Conservation (phyloP, 2,888 invertebrate genomes). For the Drosophila affinis region DNA sequence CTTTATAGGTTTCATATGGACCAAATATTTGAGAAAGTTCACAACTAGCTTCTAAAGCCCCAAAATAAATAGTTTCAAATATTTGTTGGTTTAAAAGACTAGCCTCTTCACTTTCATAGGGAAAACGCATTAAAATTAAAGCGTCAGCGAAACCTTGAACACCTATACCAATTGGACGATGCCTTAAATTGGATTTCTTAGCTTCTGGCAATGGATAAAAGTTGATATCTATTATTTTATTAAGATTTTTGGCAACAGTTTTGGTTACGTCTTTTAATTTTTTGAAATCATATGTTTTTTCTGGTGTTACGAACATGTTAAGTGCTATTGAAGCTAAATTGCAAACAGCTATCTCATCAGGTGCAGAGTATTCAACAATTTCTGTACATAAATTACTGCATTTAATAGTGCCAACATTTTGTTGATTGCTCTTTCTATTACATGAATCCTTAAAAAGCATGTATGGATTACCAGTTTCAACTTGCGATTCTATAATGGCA, state of each 20-base stretch:
- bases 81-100: slow-evolving; percentile 95
- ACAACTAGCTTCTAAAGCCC: slow-evolving; percentile 97
- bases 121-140: slow-evolving; percentile 95
- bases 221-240: slow-evolving; percentile 98
- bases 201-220: slow-evolving; percentile 97
- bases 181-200: slow-evolving; percentile 92
- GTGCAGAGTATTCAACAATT: slow-evolving; percentile 96
- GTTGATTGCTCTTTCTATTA: slow-evolving; percentile 98
- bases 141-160: slow-evolving; percentile 99
- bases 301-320: slow-evolving; percentile 93
- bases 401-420: slow-evolving; percentile 98
- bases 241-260: slow-evolving; percentile 94
- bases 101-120: slow-evolving; percentile 96
- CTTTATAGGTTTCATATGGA: slow-evolving; percentile 95
- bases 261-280: slow-evolving; percentile 95
- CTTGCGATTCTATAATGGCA: slow-evolving; percentile 96
- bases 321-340: slow-evolving; percentile 98
- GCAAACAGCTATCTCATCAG: slow-evolving; percentile 98
- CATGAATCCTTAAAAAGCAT: slow-evolving; percentile 98
- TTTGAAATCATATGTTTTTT: slow-evolving; percentile 93
- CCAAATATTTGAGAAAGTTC: slow-evolving; percentile 94
- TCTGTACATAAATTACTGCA: slow-evolving; percentile 99
- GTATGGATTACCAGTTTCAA: slow-evolving; percentile 99
- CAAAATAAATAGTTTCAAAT: slow-evolving; percentile 99
- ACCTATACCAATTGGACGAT: slow-evolving; percentile 95